phyloP scores from a whole-genome alignment of 2,888 invertebrate genomes.

The Saturnia pavonia region DNA sequence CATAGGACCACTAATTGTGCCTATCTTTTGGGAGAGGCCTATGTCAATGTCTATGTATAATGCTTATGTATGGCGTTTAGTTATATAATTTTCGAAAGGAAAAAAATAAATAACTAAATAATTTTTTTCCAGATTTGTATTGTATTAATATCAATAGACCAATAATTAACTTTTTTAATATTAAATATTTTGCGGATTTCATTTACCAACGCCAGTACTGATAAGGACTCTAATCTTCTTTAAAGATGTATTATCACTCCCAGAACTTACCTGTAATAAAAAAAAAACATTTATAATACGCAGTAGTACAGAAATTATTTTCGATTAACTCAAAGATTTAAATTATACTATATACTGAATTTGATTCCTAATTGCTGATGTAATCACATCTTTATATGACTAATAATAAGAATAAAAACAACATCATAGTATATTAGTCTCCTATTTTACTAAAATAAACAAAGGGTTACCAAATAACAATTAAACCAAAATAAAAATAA shows the following conservation, averaged over 20 bases:
- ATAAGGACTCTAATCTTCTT: not conserved
- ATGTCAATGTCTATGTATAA: no score
- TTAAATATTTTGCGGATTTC: no score
- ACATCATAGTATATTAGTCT: not conserved
- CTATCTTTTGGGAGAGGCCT: no score
- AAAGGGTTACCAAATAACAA: no score
- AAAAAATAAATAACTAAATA: no score
- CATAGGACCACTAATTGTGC: no score
- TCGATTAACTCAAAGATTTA: not conserved
- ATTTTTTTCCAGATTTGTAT: no score
- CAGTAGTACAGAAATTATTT: not conserved
- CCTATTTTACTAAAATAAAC: not conserved
- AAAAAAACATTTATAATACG: not conserved
- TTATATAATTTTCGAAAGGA: no score
- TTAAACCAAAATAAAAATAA: not conserved
- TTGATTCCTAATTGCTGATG: not conserved
- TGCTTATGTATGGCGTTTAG: no score
- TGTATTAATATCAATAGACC: no score
- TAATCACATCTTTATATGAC: not conserved
- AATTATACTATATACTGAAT: not conserved
- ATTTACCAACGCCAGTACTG: not conserved
- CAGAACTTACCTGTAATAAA: slow-evolving; percentile 6
- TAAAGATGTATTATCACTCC: not conserved
- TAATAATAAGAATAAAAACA: not conserved
- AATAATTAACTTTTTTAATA: no score